Percentiles rank a stretch among this genome's conserved stretches.
Conservation (phyloP, 2,888 invertebrate species). For the Troides oblongomaculatus region DNA sequence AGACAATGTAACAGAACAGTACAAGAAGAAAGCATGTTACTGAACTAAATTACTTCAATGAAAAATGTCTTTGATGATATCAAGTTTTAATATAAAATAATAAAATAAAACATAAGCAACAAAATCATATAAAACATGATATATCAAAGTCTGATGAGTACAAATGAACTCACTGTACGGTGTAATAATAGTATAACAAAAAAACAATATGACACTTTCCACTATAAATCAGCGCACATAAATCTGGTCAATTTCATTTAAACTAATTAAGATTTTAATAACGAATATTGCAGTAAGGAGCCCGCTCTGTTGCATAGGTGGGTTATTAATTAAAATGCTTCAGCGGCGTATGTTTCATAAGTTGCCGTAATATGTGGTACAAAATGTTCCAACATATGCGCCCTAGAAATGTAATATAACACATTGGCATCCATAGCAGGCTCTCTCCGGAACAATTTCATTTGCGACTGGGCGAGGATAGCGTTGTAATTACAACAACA, state of each 20-base stretch:
- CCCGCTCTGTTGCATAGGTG: conserved; percentile 27
- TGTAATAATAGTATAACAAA: not conserved
- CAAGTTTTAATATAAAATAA: too few relatives aligned
- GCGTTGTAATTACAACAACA: conserved; percentile 80
- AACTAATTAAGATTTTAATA: conserved; percentile 29
- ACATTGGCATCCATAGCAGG: conserved; percentile 72
- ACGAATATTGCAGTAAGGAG: conserved; percentile 29
- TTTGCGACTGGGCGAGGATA: conserved; percentile 79
- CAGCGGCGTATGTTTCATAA: conserved; percentile 25
- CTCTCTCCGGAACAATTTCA: conserved; percentile 79
- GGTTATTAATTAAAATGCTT: conserved; percentile 31
- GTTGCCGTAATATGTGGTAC: conserved; percentile 47
- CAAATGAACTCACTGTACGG: too few relatives aligned
- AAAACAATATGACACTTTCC: conserved; percentile 4
- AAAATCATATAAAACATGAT: too few relatives aligned
- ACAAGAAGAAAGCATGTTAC: too few relatives aligned
- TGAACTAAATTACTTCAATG: too few relatives aligned
- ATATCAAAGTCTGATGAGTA: too few relatives aligned
- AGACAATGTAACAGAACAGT: too few relatives aligned
- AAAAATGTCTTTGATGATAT: too few relatives aligned
- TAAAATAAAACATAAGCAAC: too few relatives aligned
- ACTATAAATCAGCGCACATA: conserved; percentile 23
- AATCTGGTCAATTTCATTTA: conserved; percentile 23
- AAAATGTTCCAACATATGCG: conserved; percentile 48
- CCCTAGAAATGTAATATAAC: conserved; percentile 59